phyloP scores from a whole-genome alignment of 2,797 vertebrate species.

The Dallia pectoralis region DNA sequence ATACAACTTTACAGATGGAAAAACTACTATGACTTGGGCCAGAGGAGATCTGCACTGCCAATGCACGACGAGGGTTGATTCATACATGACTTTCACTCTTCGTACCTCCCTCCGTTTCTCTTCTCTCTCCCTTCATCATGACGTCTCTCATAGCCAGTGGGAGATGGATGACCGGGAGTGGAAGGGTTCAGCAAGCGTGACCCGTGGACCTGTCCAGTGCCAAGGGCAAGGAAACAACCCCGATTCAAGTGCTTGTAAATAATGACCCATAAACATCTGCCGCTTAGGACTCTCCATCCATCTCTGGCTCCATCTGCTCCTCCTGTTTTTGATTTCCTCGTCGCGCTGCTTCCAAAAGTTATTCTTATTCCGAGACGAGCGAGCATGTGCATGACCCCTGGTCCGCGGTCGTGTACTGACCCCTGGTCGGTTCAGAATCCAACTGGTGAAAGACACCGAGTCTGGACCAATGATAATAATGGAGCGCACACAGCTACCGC shows the following conservation, averaged over 20 bases:
- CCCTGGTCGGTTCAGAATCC: slow-evolving; percentile 62
- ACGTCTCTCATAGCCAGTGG: slow-evolving; percentile 40
- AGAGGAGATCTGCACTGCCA: slow-evolving; percentile 38
- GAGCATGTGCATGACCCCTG: slow-evolving; percentile 60
- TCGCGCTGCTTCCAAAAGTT: slow-evolving; percentile 59
- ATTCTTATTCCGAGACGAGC: slow-evolving; percentile 71
- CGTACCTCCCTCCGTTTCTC: background rate
- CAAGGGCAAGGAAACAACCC: slow-evolving; percentile 77
- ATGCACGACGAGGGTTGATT: slow-evolving; percentile 42
- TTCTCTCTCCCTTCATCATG: background rate
- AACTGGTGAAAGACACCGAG: slow-evolving; percentile 59
- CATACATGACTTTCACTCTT: background rate
- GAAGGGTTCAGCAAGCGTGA: slow-evolving; percentile 65
- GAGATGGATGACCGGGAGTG: slow-evolving; percentile 70
- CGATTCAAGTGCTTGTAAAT: slow-evolving; percentile 77
- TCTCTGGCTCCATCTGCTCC: slow-evolving; percentile 66
- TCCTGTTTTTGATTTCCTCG: slow-evolving; percentile 59
- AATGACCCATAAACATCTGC: slow-evolving; percentile 76
- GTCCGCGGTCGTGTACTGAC: slow-evolving; percentile 54
- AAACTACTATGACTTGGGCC: slow-evolving; percentile 62
- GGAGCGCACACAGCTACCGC: slow-evolving; percentile 48
- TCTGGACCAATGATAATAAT: slow-evolving; percentile 69
- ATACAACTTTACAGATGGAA: slow-evolving; percentile 75
- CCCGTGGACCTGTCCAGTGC: slow-evolving; percentile 71
- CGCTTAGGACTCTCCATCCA: slow-evolving; percentile 62